Evolutionary conservation across 2,797 vertebrate species (phyloP).

Genomic region (Pterois miles): DNA sequence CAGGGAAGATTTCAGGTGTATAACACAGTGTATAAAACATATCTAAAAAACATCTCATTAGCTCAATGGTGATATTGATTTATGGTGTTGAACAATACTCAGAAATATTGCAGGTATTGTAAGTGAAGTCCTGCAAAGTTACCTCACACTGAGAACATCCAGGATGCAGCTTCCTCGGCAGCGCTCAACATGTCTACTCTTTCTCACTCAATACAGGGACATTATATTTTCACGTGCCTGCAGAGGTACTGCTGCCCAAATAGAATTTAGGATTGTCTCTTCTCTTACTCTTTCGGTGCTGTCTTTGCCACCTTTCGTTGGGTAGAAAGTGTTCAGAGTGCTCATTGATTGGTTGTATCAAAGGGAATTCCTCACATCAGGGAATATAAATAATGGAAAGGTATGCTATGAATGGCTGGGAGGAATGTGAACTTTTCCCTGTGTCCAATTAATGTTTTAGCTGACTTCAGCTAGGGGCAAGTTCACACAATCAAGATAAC

Average conservation of each 20-base stretch:
- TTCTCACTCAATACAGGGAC: background rate
- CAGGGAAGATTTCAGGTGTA: slow-evolving; percentile 4
- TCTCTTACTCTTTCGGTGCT: slow-evolving; percentile 50
- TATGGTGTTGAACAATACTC: background rate
- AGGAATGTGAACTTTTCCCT: slow-evolving; percentile 82
- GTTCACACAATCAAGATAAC: slow-evolving; percentile 79
- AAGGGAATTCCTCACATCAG: slow-evolving; percentile 81
- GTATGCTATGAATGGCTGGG: slow-evolving; percentile 66
- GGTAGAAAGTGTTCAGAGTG: slow-evolving; percentile 61
- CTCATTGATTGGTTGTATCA: slow-evolving; percentile 81
- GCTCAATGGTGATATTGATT: slow-evolving; percentile 22
- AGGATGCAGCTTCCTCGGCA: slow-evolving; percentile 1
- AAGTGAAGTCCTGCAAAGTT: slow-evolving; percentile 5
- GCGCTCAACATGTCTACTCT: slow-evolving; percentile 21
- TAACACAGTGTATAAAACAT: background rate
- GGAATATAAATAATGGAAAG: slow-evolving; percentile 84
- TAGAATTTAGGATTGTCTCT: slow-evolving; percentile 36
- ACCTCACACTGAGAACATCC: slow-evolving; percentile 16
- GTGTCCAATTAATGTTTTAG: slow-evolving; percentile 86
- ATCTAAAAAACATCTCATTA: slow-evolving; percentile 13
- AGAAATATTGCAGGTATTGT: slow-evolving; percentile 6
- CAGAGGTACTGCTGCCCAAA: slow-evolving; percentile 4
- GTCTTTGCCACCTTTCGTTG: slow-evolving; percentile 55
- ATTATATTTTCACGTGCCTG: background rate
- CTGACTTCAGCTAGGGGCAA: slow-evolving; percentile 79